phyloP scores from a whole-genome alignment of 2,113 vertebrate species.

The Catharus fuscescens region DNA sequence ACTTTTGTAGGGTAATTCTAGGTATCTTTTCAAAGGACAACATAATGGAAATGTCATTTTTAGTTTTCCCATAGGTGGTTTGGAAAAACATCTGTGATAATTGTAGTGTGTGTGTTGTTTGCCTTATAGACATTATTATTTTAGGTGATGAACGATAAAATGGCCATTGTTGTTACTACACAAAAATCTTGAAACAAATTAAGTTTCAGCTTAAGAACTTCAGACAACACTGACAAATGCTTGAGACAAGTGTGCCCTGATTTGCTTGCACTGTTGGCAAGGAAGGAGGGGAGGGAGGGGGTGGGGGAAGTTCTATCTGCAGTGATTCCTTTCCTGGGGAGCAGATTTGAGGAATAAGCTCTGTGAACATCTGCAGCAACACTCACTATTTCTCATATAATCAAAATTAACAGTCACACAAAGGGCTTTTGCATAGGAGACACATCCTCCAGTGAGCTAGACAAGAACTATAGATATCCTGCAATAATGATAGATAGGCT shows the following conservation, averaged over 20 bases:
- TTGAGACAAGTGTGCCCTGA: neutral
- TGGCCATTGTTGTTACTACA: neutral
- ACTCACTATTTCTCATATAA: neutral
- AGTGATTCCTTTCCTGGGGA: neutral
- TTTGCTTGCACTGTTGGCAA: neutral
- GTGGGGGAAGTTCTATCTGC: neutral
- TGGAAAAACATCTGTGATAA: neutral
- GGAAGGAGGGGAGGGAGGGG: neutral
- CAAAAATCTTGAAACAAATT: neutral
- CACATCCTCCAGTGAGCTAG: neutral
- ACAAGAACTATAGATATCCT: neutral
- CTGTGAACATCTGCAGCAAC: neutral
- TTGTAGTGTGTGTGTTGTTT: neutral
- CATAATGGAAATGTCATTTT: neutral
- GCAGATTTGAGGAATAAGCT: neutral
- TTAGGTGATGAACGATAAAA: neutral
- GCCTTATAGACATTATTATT: neutral
- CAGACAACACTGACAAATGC: neutral
- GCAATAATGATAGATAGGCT: neutral
- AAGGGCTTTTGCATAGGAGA: neutral
- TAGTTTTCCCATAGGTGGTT: neutral
- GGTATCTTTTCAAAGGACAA: neutral
- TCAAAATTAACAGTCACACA: neutral
- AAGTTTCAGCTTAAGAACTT: neutral
- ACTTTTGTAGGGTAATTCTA: neutral